These are phyloP conservation scores for Neopipo cinnamomea DNA, from an alignment of 2,113 vertebrate genomes.

Conservation along the genomic window DNA sequence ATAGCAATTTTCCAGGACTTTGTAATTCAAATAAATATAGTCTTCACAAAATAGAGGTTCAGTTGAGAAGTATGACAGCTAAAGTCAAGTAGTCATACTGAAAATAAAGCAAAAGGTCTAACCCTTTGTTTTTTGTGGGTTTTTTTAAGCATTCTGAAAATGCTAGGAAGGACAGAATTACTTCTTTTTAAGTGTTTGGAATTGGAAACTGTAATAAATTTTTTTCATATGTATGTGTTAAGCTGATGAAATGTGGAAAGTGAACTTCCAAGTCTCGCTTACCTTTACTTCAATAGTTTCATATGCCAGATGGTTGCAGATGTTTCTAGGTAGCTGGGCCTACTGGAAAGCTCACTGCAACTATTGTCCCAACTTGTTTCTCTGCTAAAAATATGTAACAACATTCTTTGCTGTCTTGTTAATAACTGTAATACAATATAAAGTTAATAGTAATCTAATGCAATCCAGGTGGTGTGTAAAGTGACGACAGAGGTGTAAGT, in stretches of 20 bases:
- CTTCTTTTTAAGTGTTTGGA: neutral
- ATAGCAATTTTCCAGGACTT: neutral
- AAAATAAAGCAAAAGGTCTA: neutral
- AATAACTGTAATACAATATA: slow-evolving; percentile 36
- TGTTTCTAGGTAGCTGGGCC: neutral
- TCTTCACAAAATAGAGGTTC: neutral
- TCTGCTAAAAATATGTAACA: slow-evolving; percentile 38
- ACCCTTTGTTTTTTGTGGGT: neutral
- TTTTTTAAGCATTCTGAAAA: neutral
- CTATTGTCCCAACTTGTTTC: slow-evolving; percentile 20
- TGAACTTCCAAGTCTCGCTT: neutral
- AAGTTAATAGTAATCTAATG: slow-evolving; percentile 23
- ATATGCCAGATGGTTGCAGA: neutral
- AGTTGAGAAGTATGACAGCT: neutral
- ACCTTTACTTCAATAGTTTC: neutral
- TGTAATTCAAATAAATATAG: neutral
- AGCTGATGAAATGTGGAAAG: neutral
- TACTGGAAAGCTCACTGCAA: neutral
- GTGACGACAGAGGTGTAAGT: neutral
- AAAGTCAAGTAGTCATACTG: neutral
- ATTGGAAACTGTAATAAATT: neutral
- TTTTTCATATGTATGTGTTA: neutral
- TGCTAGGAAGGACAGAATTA: neutral
- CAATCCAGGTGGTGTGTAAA: slow-evolving; percentile 25
- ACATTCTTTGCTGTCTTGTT: slow-evolving; percentile 39